phyloP scores from a whole-genome alignment of 2,113 vertebrate species.

The Hiodon alosoides region DNA sequence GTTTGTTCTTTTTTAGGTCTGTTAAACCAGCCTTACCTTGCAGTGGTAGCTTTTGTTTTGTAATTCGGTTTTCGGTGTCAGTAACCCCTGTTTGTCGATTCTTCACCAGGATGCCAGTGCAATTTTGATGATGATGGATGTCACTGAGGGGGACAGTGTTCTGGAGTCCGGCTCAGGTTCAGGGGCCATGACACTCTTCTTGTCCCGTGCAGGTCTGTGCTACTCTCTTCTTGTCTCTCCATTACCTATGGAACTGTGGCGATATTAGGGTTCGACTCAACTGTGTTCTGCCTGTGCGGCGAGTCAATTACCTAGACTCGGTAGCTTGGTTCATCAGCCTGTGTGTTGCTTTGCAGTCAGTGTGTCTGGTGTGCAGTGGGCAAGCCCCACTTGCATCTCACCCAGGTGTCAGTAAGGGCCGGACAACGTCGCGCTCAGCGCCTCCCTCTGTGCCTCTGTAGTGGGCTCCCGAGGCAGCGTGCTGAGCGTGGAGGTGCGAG shows the following conservation, averaged over 20 bases:
- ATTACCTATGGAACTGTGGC: too few relatives aligned
- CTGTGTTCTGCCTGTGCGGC: too few relatives aligned
- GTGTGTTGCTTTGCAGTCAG: neutral
- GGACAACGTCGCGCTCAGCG: neutral
- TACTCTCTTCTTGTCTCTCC: too few relatives aligned
- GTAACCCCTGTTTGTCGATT: neutral
- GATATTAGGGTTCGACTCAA: too few relatives aligned
- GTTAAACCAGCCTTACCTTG: neutral
- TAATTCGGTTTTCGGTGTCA: neutral
- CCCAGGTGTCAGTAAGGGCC: too few relatives aligned
- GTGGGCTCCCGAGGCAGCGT: constrained; percentile 77
- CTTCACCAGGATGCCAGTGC: constrained; percentile 61
- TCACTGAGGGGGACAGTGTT: constrained; percentile 74
- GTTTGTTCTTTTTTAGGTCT: neutral
- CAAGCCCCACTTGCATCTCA: too few relatives aligned
- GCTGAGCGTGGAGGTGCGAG: constrained; percentile 76
- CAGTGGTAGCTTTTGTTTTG: neutral
- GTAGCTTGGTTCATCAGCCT: neutral
- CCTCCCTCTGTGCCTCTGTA: constrained; percentile 42
- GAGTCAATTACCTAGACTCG: too few relatives aligned
- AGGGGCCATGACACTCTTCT: constrained; percentile 80
- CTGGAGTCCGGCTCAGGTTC: constrained; percentile 83
- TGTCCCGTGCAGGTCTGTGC: constrained; percentile 82
- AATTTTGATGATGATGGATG: constrained; percentile 74
- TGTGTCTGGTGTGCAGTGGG: neutral